A percentile compares a stretch with the other conserved stretches of the same genome.
Conservation (phyloP, 2,888 invertebrate genomes). For the Ptychoptera contaminata region DNA sequence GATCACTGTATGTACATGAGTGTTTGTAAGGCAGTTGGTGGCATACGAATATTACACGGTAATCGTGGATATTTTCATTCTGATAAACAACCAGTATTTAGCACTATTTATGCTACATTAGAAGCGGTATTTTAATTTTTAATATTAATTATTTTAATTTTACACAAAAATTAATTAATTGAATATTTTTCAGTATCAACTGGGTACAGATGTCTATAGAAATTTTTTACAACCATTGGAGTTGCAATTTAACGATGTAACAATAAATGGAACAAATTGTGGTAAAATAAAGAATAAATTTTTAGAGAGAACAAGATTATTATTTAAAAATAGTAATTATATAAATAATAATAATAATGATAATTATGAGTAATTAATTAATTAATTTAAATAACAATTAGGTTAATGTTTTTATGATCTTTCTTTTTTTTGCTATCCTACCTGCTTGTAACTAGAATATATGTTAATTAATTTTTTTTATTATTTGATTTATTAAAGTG, state of each 20-base stretch:
- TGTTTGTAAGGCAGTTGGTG: conserved; percentile 50
- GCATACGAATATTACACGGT: conserved; percentile 77
- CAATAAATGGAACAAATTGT: conserved; percentile 44
- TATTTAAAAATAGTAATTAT: conserved; percentile 20
- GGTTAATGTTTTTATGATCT: no score
- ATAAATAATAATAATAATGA: conserved; percentile 1
- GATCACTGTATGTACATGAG: conserved; percentile 95
- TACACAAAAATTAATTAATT: conserved; percentile 15
- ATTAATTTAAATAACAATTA: no score
- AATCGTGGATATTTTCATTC: conserved; percentile 75
- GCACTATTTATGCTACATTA: conserved; percentile 44
- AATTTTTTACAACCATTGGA: conserved; percentile 38
- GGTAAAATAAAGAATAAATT: conserved; percentile 43
- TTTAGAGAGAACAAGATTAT: conserved; percentile 28
- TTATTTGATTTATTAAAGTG: no score
- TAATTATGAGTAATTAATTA: background rate
- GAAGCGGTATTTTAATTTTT: conserved; percentile 10
- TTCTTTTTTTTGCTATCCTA: no score
- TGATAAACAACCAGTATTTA: conserved; percentile 73
- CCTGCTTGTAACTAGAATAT: no score
- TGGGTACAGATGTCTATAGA: conserved; percentile 47
- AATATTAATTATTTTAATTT: conserved; percentile 14
- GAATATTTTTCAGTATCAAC: conserved; percentile 33
- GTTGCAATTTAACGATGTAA: conserved; percentile 31
- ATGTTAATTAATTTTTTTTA: no score